Conservation (phyloP, 2,113 vertebrate genomes). For the Cyprinodon tularosa region DNA sequence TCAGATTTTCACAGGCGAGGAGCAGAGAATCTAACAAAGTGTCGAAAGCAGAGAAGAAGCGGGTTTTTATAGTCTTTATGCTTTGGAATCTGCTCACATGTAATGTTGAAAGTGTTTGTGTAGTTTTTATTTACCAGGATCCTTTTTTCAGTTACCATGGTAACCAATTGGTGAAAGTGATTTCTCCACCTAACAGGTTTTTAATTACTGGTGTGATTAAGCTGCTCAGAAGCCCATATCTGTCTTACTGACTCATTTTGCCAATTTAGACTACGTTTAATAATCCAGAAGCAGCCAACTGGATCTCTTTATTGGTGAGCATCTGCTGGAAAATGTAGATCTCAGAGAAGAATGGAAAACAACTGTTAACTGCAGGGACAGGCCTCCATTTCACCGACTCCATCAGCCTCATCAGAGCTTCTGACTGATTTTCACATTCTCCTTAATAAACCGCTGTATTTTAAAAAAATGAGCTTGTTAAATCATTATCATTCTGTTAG, state of each 20-base stretch:
- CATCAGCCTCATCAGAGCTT: conserved; percentile 42
- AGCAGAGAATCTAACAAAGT: no score
- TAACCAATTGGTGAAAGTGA: neutral
- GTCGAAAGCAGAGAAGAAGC: no score
- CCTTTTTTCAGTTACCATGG: neutral
- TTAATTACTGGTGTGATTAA: conserved; percentile 37
- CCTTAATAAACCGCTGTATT: conserved; percentile 16
- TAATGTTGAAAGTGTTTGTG: no score
- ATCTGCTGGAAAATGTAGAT: conserved; percentile 25
- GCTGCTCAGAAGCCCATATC: conserved; percentile 12
- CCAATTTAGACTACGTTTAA: conserved; percentile 18
- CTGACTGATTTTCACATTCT: conserved; percentile 35
- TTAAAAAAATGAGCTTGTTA: conserved; percentile 9
- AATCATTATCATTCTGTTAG: conserved; percentile 17
- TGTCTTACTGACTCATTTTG: conserved; percentile 37
- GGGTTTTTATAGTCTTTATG: no score
- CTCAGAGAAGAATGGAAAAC: conserved; percentile 2
- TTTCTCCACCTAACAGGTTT: conserved; percentile 22
- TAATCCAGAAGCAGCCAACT: conserved; percentile 24
- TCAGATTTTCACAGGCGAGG: no score
- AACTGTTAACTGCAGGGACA: conserved; percentile 19
- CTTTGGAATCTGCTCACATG: no score
- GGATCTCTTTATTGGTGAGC: conserved; percentile 23
- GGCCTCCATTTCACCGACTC: conserved; percentile 34
- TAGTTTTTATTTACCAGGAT: no score